Base-by-base conservation (phyloP, 2,888 invertebrate genomes). In the Nymphalis urticae region DNA sequence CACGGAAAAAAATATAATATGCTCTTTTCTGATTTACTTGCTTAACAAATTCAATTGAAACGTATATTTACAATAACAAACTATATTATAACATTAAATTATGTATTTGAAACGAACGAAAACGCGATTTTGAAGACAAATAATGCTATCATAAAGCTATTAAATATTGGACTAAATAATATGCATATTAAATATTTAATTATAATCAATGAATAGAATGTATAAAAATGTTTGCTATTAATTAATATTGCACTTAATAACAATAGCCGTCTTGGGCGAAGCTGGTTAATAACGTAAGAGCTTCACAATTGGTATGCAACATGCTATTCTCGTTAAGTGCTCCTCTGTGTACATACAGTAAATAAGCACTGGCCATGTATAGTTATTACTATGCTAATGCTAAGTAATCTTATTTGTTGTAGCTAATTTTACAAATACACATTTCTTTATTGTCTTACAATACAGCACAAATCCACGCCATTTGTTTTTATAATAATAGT, bases 251-350 rank as follows among this genome's bases (percentile, higher is more conserved):
- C 32, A 56, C 56, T 32, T 32, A 56, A 56, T n/a, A 56, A n/a
- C 56, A 56, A 56, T 56, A 21, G 56, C 56, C 56, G 36, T 56
- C 56, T 32, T 56, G 56, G 32, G 56, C 56, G 56, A 32, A 36
- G 32, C 56, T 56, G 32, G n/a, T 56, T 50, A 56, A 56, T 56
- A 56, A 56, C 56, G 32, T 56, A 56, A 56, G 56, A 56, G 56
- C 32, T 36, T 56, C 56, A 56, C 56, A 56, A 56, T 56, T 56
- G 56, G 32, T 56, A 56, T 56, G 56, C 56, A 56, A 56, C 56
- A 56, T 56, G 56, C 56, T 32, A 56, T 56, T 56, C 56, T 56
- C 56, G 56, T 56, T 56, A 56, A 56, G 36, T 56, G 56, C 56
- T 56, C 56, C 56, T 56, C 56, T 27, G 56, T n/a, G 56, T 56